Evolutionary conservation across 2,113 vertebrate species (phyloP), one percentile per base, ranked within the genome.

Genomic region (Epinephelus lanceolatus): DNA sequence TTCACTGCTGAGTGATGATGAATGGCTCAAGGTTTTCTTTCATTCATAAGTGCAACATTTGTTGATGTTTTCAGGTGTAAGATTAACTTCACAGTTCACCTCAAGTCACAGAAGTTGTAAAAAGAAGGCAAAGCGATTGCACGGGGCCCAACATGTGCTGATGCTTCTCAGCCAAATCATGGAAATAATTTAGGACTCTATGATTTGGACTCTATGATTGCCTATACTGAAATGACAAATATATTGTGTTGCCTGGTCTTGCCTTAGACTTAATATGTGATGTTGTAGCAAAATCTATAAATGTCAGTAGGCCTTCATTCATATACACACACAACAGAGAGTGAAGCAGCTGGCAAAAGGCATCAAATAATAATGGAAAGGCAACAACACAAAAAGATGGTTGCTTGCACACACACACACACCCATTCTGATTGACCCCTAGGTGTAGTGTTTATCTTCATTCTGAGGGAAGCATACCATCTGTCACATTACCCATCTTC

Each of bases 401-500:
- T 62, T 30, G 30, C 30, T 30, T 30, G 30, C 30, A 56, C 74
- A 53, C 45, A 0, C 4, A 9, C 19, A 18, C 21, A 33, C 15
- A 27, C 23, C 37, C 30, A 69, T 74, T 45, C 59, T 33, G 19
- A 73, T n/a, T 66, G 78, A 80, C 65, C 62, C 85, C 74, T 49
- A 5, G 53, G 21, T 85, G 70, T 71, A 6, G 47, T 73, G 83
- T 89, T 85, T 56, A 71, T 88, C 72, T 63, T 65, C 47, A 62
- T 65, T 85, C 78, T 47, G 23, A 61, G 21, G 56, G 53, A 86
- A 86, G 80, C 65, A 67, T n/a, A 49, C 83, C 87, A 81, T 89
- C 89, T 89, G 90, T 89, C 89, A 89, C 71, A 69, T 83, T 87
- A 86, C 57, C 45, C 65, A 61, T 87, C 76, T 85, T 83, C 78